Percentiles rank a stretch among this genome's conserved stretches.
Evolutionary conservation across 2,113 vertebrate genomes (phyloP).

Genomic region (Fregata magnificens): DNA sequence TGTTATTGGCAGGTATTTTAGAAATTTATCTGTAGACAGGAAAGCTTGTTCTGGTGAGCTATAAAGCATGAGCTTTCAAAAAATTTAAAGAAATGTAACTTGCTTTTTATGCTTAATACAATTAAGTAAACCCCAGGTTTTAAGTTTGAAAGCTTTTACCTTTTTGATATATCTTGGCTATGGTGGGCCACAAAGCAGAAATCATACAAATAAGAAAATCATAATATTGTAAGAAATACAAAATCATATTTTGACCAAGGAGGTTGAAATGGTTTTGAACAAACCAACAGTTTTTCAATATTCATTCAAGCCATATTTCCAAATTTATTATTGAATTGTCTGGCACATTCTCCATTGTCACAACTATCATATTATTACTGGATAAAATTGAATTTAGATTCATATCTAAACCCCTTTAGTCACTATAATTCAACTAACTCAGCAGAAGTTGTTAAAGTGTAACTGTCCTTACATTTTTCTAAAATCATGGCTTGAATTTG

Average conservation of each 20-base stretch:
- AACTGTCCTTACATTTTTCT: background rate
- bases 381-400: background rate
- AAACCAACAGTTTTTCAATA: background rate
- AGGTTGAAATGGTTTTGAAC: background rate
- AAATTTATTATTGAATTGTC: background rate
- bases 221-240: background rate
- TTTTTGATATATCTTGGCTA: background rate
- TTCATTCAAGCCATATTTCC: background rate
- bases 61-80: background rate
- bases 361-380: background rate
- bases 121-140: background rate
- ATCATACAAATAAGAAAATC: background rate
- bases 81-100: background rate
- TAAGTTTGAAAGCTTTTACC: background rate
- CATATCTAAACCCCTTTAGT: background rate
- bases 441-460: fast-evolving
- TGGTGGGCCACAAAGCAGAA: background rate
- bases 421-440: background rate
- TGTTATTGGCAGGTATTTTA: background rate
- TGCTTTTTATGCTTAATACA: background rate
- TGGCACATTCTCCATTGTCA: background rate
- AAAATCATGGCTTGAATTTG: background rate
- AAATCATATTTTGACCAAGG: background rate
- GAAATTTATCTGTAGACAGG: background rate
- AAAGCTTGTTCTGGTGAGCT: background rate